Evolutionary conservation across 2,888 invertebrate genomes (phyloP).

Genomic region (Myopa tessellatipennis): DNA sequence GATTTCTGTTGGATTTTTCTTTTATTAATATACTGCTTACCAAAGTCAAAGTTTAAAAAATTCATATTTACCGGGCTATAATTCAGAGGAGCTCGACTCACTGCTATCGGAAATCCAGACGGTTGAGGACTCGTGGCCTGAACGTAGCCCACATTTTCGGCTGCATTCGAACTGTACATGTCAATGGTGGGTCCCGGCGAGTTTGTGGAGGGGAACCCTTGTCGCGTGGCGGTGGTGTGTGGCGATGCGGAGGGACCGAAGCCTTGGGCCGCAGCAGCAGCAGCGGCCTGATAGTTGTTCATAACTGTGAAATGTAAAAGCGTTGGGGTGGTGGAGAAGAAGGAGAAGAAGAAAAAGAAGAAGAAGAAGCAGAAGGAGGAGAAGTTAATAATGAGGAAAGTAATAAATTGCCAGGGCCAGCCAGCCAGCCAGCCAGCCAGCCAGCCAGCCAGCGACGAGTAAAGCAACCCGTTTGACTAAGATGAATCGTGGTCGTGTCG

Average conservation of each 20-base stretch:
- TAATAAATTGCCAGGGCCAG: slow-evolving; percentile 6
- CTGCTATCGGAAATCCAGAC: slow-evolving; percentile 93
- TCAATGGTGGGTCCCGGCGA: slow-evolving; percentile 93
- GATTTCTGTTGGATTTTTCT: neutral
- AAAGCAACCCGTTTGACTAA: slow-evolving; percentile 17
- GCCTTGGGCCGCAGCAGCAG: slow-evolving; percentile 80
- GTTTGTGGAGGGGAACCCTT: slow-evolving; percentile 90
- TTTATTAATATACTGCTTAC: too few species aligned
- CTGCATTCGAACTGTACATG: slow-evolving; percentile 89
- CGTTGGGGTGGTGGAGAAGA: neutral
- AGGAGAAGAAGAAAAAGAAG: neutral
- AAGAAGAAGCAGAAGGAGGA: neutral
- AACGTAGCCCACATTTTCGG: slow-evolving; percentile 92
- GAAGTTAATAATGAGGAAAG: slow-evolving; percentile 4
- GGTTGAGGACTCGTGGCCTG: slow-evolving; percentile 98
- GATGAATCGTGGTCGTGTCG: slow-evolving; percentile 25
- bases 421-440: neutral
- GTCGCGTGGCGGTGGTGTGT: slow-evolving; percentile 77
- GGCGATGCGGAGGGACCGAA: slow-evolving; percentile 87
- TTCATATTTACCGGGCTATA: slow-evolving; percentile 84
- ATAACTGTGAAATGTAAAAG: slow-evolving; percentile 78
- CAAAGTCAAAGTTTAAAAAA: neutral
- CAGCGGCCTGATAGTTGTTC: slow-evolving; percentile 94
- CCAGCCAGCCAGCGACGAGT: neutral
- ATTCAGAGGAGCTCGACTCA: slow-evolving; percentile 92